Conservation (phyloP, 1,140 invertebrate species). For the Asobara japonica region DNA sequence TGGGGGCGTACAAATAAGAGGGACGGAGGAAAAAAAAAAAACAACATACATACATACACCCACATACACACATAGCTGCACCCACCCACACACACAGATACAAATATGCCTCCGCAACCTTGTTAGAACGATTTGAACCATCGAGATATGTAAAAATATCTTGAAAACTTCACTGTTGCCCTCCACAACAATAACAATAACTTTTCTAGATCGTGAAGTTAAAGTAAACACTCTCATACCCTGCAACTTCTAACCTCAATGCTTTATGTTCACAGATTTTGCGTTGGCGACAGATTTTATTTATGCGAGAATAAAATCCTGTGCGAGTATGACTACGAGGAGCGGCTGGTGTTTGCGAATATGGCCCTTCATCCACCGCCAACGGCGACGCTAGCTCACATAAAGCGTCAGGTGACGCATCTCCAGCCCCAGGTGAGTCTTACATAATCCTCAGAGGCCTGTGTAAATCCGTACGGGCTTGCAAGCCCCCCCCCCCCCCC, state of each 20-base stretch:
- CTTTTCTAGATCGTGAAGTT: no score
- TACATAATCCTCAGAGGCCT: slow-evolving; percentile 6
- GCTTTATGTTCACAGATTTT: slow-evolving; percentile 78
- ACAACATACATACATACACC: no score
- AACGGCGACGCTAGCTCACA: slow-evolving; percentile 79
- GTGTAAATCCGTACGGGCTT: neutral
- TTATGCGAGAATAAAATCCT: slow-evolving; percentile 93
- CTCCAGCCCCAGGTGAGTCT: slow-evolving; percentile 72
- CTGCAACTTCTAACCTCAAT: neutral
- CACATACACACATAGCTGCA: no score
- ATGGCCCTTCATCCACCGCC: slow-evolving; percentile 86
- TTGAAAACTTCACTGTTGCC: no score
- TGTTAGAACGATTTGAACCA: no score
- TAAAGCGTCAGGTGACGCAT: slow-evolving; percentile 85
- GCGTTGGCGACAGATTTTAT: slow-evolving; percentile 92
- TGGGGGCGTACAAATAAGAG: no score
- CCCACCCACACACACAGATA: no score
- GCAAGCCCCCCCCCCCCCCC: neutral
- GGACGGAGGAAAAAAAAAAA: no score
- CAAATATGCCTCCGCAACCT: no score
- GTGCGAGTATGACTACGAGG: slow-evolving; percentile 94
- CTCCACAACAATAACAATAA: no score
- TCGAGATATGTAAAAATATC: no score
- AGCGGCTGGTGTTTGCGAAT: slow-evolving; percentile 87
- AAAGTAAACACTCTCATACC: no score